Evolutionary conservation across 1,140 invertebrate species (phyloP).

Genomic region (Zaprionus gabonicus): DNA sequence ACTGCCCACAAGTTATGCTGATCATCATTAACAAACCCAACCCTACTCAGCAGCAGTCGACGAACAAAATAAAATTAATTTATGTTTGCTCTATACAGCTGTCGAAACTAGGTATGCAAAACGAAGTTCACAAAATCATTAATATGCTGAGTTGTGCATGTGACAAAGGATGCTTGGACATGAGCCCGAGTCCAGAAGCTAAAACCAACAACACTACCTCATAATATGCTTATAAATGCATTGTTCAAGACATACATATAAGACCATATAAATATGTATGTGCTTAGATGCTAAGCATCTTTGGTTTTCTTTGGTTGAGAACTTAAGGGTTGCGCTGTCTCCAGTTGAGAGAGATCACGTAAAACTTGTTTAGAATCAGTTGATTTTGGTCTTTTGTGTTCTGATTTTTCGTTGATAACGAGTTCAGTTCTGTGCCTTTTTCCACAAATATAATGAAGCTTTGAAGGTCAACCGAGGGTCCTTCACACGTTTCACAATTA

Average conservation of each 20-base stretch:
- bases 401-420: constrained; percentile 67
- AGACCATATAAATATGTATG: background rate
- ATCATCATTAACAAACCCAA: constrained; percentile 75
- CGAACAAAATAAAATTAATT: constrained; percentile 81
- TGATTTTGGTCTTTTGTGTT: constrained; percentile 52
- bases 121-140: constrained; percentile 57
- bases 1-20: constrained; percentile 46
- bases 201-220: constrained; percentile 67
- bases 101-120: constrained; percentile 60
- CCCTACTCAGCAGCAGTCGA: constrained; percentile 20
- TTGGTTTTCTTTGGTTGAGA: constrained; percentile 45
- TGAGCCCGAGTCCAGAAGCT: background rate
- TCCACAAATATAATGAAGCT: constrained; percentile 7
- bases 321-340: constrained; percentile 68
- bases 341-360: constrained; percentile 50
- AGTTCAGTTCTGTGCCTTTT: constrained; percentile 51
- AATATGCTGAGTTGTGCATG: constrained; percentile 79
- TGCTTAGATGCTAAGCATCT: constrained; percentile 42
- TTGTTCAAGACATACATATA: constrained; percentile 15
- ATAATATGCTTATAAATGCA: constrained; percentile 83
- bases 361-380: constrained; percentile 74
- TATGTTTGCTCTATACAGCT: constrained; percentile 56
- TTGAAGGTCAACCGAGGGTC: constrained; percentile 72
- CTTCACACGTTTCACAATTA: constrained; percentile 81
- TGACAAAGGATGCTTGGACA: constrained; percentile 69